These are phyloP conservation scores for Eristalinus aeneus DNA, from an alignment of 2,888 invertebrate species.

Conservation along the genomic window DNA sequence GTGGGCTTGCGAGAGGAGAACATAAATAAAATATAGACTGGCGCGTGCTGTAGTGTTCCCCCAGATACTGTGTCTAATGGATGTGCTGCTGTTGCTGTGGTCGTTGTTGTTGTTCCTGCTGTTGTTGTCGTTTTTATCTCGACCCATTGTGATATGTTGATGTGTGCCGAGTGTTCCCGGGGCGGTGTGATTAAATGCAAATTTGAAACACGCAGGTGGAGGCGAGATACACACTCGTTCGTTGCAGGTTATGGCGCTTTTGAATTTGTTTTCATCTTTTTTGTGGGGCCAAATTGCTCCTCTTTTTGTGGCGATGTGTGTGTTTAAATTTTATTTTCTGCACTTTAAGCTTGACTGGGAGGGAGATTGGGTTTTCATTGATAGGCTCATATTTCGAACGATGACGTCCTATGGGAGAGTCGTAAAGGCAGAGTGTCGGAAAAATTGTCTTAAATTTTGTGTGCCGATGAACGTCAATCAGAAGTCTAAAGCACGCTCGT, in stretches of 20 bases:
- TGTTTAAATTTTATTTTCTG: too few species aligned
- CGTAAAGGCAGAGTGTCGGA: too few species aligned
- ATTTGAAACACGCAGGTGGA: slow-evolving; percentile 4
- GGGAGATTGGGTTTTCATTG: too few species aligned
- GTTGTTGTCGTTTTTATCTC: background rate
- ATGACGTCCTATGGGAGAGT: too few species aligned
- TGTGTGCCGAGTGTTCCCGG: background rate
- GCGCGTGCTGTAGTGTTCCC: background rate
- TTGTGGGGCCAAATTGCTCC: background rate
- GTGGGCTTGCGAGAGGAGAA: background rate
- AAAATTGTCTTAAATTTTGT: too few species aligned
- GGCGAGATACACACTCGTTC: background rate
- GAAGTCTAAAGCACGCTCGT: too few species aligned
- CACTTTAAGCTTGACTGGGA: too few species aligned
- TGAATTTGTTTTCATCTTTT: too few species aligned
- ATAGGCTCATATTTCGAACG: too few species aligned
- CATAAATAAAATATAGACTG: slow-evolving; percentile 23
- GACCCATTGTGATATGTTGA: background rate
- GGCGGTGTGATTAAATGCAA: slow-evolving; percentile 11
- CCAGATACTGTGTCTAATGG: background rate
- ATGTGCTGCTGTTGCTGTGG: background rate
- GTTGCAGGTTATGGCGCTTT: background rate
- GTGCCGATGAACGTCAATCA: too few species aligned
- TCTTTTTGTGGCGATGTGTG: background rate
- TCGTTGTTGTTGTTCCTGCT: background rate